A percentile compares a stretch with the other conserved stretches of the same genome.
Conservation (phyloP, 2,888 invertebrate genomes). For the Drosophila siamana region DNA sequence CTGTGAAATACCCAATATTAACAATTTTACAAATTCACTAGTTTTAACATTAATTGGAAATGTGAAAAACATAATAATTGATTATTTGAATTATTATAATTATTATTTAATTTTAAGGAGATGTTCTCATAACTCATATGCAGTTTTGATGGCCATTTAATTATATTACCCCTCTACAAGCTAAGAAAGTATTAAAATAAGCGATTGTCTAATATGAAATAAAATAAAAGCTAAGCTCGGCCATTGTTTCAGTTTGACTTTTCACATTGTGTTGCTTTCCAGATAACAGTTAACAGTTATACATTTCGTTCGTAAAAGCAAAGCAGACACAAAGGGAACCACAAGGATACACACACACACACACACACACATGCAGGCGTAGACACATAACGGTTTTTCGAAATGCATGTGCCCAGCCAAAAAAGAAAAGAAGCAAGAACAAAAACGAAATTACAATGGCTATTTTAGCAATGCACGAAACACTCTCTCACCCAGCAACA, state of each 20-base stretch:
- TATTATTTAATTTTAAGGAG: too few species aligned
- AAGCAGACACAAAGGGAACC: slow-evolving; percentile 21
- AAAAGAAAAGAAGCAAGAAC: slow-evolving; percentile 16
- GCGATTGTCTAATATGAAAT: neutral
- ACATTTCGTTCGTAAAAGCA: neutral
- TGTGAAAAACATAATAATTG: too few species aligned
- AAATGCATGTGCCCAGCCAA: slow-evolving; percentile 11
- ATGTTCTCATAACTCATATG: too few species aligned
- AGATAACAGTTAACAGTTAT: slow-evolving; percentile 41
- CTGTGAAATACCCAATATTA: neutral
- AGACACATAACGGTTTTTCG: slow-evolving; percentile 28
- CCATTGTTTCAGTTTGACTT: too few species aligned
- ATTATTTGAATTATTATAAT: too few species aligned
- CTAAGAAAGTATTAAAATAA: neutral
- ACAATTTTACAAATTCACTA: too few species aligned
- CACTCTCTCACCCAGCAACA: slow-evolving; percentile 23
- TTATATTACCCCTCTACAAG: neutral
- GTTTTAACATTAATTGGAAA: too few species aligned
- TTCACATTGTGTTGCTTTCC: neutral
- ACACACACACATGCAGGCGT: slow-evolving; percentile 3
- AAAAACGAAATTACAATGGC: slow-evolving; percentile 49
- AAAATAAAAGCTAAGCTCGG: too few species aligned
- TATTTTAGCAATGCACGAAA: slow-evolving; percentile 58
- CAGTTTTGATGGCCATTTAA: too few species aligned
- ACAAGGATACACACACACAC: slow-evolving; percentile 21